Conservation (phyloP, 2,888 invertebrate genomes). For the Oscheius sp. region DNA sequence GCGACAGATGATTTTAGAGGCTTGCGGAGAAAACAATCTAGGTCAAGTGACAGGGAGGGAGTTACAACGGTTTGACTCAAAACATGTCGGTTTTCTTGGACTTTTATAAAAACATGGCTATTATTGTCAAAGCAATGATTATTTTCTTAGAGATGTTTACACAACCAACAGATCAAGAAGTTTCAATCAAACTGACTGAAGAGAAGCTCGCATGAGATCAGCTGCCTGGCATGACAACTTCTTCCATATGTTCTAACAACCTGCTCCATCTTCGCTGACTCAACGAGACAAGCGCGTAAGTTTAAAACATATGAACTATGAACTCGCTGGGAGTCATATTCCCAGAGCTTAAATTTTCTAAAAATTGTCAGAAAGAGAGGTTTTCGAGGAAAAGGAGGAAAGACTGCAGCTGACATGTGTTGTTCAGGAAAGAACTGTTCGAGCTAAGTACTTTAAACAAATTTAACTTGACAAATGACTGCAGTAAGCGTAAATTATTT, state of each 20-base stretch:
- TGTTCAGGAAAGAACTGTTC: background rate
- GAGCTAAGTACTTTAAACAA: background rate
- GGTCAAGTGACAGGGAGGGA: too few relatives aligned
- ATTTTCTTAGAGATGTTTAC: too few relatives aligned
- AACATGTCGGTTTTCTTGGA: too few relatives aligned
- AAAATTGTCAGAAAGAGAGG: background rate
- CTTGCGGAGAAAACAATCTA: too few relatives aligned
- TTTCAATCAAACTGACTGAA: background rate
- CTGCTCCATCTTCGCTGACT: background rate
- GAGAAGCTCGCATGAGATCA: background rate
- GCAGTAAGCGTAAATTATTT: constrained; percentile 5
- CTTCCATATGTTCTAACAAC: constrained; percentile 5
- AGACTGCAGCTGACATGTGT: background rate
- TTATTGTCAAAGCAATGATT: background rate
- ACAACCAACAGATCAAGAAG: background rate
- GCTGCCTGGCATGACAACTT: background rate
- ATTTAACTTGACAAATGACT: background rate
- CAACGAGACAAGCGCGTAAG: constrained; percentile 4
- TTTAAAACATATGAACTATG: constrained; percentile 11
- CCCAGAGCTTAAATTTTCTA: background rate
- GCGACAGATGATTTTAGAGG: too few relatives aligned
- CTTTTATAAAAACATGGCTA: background rate
- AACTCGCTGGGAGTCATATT: background rate
- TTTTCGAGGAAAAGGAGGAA: background rate
- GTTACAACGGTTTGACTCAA: too few relatives aligned